Conservation (phyloP, 2,113 vertebrate genomes). For the Mirza zaza region DNA sequence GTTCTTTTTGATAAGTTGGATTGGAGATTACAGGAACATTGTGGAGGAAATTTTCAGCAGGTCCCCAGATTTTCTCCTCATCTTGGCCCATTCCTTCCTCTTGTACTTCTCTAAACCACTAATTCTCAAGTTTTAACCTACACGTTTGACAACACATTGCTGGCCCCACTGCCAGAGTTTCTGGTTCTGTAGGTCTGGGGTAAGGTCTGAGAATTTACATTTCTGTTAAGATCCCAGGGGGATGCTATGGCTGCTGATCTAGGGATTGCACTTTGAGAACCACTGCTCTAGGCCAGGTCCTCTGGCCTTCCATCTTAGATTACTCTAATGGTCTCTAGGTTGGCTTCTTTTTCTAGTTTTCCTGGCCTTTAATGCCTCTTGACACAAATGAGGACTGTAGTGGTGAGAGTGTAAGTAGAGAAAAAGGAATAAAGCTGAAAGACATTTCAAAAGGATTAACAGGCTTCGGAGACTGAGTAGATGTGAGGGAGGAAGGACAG, state of each 20-base stretch:
- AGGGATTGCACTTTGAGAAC: background rate
- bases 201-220: background rate
- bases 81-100: background rate
- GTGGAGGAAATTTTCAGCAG: background rate
- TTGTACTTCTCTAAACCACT: background rate
- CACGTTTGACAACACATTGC: background rate
- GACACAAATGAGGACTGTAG: background rate
- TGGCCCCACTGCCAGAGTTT: background rate
- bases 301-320: background rate
- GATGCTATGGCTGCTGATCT: background rate
- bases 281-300: background rate
- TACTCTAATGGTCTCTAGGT: background rate
- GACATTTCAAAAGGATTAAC: constrained; percentile 24
- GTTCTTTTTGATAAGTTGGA: background rate
- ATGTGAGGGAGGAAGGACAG: constrained; percentile 19
- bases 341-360: background rate
- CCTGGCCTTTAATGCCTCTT: background rate
- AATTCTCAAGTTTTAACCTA: background rate
- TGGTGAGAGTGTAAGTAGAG: background rate
- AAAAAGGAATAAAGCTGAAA: constrained; percentile 33
- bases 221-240: background rate
- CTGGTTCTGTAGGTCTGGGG: background rate
- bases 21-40: background rate
- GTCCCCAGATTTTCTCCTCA: background rate
- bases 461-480: background rate